Evolutionary conservation across 2,113 vertebrate species (phyloP).

Genomic region (Petroica traversi): DNA sequence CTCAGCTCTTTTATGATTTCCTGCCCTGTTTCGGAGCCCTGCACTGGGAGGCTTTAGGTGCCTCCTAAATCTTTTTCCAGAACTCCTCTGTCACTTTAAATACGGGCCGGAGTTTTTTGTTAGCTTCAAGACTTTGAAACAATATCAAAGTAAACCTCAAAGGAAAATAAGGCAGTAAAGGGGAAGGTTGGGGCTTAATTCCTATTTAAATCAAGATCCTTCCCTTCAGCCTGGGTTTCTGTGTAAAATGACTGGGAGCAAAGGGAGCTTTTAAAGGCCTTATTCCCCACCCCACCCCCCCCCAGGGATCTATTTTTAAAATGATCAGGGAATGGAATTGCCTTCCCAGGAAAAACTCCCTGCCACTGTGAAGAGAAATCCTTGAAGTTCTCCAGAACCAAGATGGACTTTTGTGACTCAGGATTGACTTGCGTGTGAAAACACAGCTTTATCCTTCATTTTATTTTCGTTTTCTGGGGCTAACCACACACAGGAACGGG

Average conservation of each 20-base stretch:
- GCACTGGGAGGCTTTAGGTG: not conserved
- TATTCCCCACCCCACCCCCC: too few relatives aligned
- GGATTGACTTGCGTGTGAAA: not conserved
- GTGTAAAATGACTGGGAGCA: conserved; percentile 1
- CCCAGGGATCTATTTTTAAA: not conserved
- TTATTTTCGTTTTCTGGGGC: too few relatives aligned
- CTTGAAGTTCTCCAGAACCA: not conserved
- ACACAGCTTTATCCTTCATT: rapidly evolving
- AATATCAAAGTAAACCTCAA: conserved; percentile 55
- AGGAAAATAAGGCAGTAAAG: conserved; percentile 26
- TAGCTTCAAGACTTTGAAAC: conserved; percentile 51
- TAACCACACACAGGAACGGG: rapidly evolving
- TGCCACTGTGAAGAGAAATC: not conserved
- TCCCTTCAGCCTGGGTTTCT: conserved; percentile 31
- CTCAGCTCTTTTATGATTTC: conserved; percentile 19
- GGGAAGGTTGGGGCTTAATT: conserved; percentile 24
- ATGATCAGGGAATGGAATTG: not conserved
- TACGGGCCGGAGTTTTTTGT: conserved; percentile 14
- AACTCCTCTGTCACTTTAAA: conserved; percentile 27
- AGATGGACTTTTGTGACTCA: not conserved
- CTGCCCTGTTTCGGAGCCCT: not conserved
- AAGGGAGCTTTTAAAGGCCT: conserved; percentile 44
- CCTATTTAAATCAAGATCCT: conserved; percentile 52
- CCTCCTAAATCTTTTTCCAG: conserved; percentile 30
- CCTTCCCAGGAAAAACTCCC: conserved; percentile 2